Percentiles rank a stretch among this genome's conserved stretches.
phyloP scores from a whole-genome alignment of 2,888 invertebrate genomes.

The Epistrophella euchroma region DNA sequence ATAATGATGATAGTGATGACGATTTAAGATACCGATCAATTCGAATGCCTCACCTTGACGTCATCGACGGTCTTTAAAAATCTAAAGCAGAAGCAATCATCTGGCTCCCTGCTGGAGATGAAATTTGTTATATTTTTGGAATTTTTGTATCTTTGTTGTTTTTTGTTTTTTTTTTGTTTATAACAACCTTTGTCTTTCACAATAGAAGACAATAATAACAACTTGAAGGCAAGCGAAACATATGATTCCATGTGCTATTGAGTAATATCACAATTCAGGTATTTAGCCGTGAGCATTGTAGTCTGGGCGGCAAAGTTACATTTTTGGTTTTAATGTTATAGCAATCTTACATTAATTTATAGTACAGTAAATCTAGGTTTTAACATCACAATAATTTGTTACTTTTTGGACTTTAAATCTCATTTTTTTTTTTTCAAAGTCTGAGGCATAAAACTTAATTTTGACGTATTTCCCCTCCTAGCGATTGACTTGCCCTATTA shows the following conservation, averaged over 20 bases:
- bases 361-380: no score
- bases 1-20: conserved; percentile 63
- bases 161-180: conserved; percentile 1
- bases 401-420: no score
- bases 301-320: not conserved
- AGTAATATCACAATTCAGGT: conserved; percentile 50
- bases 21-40: conserved; percentile 62
- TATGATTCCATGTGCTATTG: conserved; percentile 61
- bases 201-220: conserved; percentile 41
- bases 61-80: conserved; percentile 43
- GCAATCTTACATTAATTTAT: no score
- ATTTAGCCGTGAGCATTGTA: not conserved
- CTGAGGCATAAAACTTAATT: no score
- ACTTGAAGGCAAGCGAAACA: conserved; percentile 46
- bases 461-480: no score
- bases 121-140: not conserved
- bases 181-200: conserved; percentile 52
- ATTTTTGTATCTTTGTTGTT: conserved; percentile 1
- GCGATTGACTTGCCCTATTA: no score
- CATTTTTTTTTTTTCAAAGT: no score
- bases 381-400: no score
- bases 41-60: conserved; percentile 58
- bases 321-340: not conserved
- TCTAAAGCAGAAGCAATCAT: conserved; percentile 43
- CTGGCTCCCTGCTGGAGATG: conserved; percentile 15